Evolutionary conservation across 2,888 invertebrate species (phyloP).

Genomic region (Pycnomerus fuliginosus): DNA sequence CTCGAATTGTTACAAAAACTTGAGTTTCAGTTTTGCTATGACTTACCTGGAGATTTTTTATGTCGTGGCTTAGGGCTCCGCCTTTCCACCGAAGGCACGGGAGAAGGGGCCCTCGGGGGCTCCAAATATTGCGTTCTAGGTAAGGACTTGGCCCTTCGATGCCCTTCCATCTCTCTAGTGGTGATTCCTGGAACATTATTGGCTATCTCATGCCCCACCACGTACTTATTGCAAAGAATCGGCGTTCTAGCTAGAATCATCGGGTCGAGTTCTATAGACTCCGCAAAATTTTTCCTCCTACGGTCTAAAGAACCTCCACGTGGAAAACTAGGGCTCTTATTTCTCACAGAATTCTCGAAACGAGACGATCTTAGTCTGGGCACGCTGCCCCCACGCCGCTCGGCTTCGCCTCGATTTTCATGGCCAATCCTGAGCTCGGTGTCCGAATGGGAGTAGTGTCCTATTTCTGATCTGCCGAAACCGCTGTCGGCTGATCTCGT

Average conservation of each 20-base stretch:
- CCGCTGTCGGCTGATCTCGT: slow-evolving; percentile 66
- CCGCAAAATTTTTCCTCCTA: slow-evolving; percentile 39
- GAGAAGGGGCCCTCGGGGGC: slow-evolving; percentile 36
- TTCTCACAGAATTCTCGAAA: background rate
- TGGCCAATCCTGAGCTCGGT: slow-evolving; percentile 70
- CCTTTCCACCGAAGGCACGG: slow-evolving; percentile 22
- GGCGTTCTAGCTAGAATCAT: slow-evolving; percentile 57
- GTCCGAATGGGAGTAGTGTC: slow-evolving; percentile 69
- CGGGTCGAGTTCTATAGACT: slow-evolving; percentile 46
- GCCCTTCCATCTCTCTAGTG: slow-evolving; percentile 24
- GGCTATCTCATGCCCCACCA: slow-evolving; percentile 56
- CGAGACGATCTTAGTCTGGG: slow-evolving; percentile 38
- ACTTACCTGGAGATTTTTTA: slow-evolving; percentile 17
- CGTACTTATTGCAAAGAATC: slow-evolving; percentile 71
- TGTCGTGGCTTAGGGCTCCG: background rate
- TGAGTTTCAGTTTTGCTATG: background rate
- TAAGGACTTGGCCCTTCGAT: slow-evolving; percentile 39
- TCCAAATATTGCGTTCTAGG: slow-evolving; percentile 34
- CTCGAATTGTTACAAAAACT: background rate
- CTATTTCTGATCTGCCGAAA: slow-evolving; percentile 57
- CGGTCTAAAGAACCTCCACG: slow-evolving; percentile 44
- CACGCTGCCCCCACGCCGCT: slow-evolving; percentile 35
- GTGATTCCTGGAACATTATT: slow-evolving; percentile 40
- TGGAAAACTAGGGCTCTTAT: slow-evolving; percentile 1
- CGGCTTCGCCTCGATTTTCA: background rate